phyloP scores from a whole-genome alignment of 2,797 vertebrate genomes.

The Merluccius polli region DNA sequence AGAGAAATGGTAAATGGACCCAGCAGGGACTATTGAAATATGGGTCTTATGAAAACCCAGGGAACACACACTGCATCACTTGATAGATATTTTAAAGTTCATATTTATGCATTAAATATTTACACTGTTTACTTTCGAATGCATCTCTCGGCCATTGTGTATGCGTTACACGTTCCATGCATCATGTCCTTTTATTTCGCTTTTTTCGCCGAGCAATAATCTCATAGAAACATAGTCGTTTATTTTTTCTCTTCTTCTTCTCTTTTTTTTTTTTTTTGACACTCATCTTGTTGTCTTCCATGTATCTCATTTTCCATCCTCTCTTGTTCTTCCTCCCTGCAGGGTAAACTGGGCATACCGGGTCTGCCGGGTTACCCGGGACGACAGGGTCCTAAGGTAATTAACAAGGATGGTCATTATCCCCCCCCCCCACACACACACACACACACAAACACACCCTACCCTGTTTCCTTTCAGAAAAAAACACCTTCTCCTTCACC shows the following conservation, averaged over 20 bases:
- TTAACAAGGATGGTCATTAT: conserved; percentile 42
- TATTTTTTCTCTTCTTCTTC: no score
- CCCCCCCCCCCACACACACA: conserved; percentile 5
- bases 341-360: conserved; percentile 91
- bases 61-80: background rate
- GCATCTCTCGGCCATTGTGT: background rate
- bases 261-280: conserved; percentile 12
- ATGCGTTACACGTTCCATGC: background rate
- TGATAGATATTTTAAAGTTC: background rate
- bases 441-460: background rate
- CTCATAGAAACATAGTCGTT: conserved; percentile 12
- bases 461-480: background rate
- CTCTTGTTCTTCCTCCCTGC: conserved; percentile 14
- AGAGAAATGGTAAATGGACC: background rate
- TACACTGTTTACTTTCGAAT: conserved; percentile 4
- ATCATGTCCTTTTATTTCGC: background rate
- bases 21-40: conserved; percentile 1
- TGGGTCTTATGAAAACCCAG: conserved; percentile 1
- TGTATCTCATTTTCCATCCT: conserved; percentile 6
- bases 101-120: conserved; percentile 33
- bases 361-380: conserved; percentile 91
- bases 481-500: conserved; percentile 27
- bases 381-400: conserved; percentile 88
- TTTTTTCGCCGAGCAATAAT: background rate
- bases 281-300: background rate